These are phyloP conservation scores for Myathropa florea DNA, from an alignment of 2,888 invertebrate genomes.

Conservation along the genomic window DNA sequence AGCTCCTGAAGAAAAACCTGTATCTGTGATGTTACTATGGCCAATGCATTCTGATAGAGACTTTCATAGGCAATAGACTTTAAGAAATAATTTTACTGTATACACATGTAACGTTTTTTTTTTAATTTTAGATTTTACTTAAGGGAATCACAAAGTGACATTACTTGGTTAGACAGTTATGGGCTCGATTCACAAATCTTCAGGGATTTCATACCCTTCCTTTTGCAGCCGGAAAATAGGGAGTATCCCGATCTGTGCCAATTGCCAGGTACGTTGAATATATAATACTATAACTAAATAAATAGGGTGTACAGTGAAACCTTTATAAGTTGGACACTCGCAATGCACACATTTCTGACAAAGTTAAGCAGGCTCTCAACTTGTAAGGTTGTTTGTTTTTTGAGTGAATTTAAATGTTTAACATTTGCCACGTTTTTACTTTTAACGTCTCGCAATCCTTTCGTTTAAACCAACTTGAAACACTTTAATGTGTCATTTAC, in stretches of 20 bases:
- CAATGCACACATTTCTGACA: too few species aligned
- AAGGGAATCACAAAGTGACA: constrained; percentile 91
- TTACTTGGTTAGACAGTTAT: constrained; percentile 93
- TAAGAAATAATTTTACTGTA: not conserved
- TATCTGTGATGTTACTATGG: constrained; percentile 92
- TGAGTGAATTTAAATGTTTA: too few species aligned
- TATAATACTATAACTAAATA: too few species aligned
- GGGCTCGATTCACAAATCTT: constrained; percentile 95
- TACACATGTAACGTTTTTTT: not conserved
- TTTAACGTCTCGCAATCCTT: too few species aligned
- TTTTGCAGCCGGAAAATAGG: constrained; percentile 94
- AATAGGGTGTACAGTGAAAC: too few species aligned
- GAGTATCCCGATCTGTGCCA: constrained; percentile 98
- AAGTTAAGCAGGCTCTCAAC: too few species aligned
- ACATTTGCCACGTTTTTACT: too few species aligned
- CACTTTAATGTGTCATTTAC: too few species aligned
- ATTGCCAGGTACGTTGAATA: constrained; percentile 83
- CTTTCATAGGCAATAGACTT: constrained; percentile 71
- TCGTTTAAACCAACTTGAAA: too few species aligned
- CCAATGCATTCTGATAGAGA: constrained; percentile 84
- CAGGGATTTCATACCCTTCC: constrained; percentile 93
- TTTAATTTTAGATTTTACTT: constrained; percentile 88
- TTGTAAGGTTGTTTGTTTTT: too few species aligned
- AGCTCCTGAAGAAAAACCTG: constrained; percentile 90
- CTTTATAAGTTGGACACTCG: too few species aligned